A percentile compares a stretch with the other conserved stretches of the same genome.
phyloP scores from a whole-genome alignment of 1,140 invertebrate genomes.

The Diorhabda sublineata region DNA sequence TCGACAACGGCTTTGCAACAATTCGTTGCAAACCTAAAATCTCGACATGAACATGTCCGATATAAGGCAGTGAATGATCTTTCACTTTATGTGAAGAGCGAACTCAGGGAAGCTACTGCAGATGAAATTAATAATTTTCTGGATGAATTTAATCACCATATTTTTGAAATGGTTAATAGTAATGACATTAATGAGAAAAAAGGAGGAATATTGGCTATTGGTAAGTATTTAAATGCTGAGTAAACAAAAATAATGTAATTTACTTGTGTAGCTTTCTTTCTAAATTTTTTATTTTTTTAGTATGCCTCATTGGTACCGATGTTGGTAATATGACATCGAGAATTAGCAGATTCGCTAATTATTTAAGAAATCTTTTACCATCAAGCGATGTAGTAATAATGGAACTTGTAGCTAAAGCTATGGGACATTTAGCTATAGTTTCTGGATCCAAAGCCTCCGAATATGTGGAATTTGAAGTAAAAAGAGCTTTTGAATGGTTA shows the following conservation, averaged over 20 bases:
- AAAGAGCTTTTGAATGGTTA: constrained; percentile 91
- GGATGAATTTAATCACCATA: constrained; percentile 93
- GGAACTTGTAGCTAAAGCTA: constrained; percentile 92
- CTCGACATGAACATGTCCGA: constrained; percentile 78
- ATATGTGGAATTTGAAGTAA: constrained; percentile 95
- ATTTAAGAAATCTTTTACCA: constrained; percentile 82
- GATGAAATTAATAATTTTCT: constrained; percentile 88
- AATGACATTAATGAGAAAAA: constrained; percentile 92
- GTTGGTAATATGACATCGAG: constrained; percentile 86
- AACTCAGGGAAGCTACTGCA: constrained; percentile 84
- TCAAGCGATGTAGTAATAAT: constrained; percentile 89
- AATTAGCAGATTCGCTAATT: constrained; percentile 90
- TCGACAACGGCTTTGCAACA: constrained; percentile 63
- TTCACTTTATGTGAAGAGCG: constrained; percentile 86
- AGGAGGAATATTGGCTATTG: constrained; percentile 90
- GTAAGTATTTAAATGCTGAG: constrained; percentile 50
- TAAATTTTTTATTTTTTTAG: constrained; percentile 50
- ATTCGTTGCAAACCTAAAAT: constrained; percentile 85
- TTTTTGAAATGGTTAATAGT: constrained; percentile 93
- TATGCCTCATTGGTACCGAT: constrained; percentile 88
- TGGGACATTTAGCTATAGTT: constrained; percentile 84
- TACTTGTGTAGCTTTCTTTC: not conserved
- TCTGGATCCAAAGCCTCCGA: constrained; percentile 91
- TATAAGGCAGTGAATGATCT: constrained; percentile 83
- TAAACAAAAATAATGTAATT: not conserved